Evolutionary conservation across 1,140 invertebrate species (phyloP).

Genomic region (Drosophila tani): DNA sequence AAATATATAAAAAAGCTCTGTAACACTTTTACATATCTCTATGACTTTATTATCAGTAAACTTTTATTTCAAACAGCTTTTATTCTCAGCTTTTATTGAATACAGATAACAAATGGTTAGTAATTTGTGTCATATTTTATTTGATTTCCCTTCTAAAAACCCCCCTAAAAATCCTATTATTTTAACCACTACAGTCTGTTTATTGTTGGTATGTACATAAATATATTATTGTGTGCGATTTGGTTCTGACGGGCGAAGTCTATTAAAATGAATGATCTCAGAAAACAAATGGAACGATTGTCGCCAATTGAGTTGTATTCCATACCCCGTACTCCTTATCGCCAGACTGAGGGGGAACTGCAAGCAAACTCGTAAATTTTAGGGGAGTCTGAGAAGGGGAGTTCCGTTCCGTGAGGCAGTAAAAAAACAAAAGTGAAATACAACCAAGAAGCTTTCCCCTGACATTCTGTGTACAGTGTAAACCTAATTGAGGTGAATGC

Average conservation of each 20-base stretch:
- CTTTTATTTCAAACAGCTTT: background rate
- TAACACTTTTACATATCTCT: background rate
- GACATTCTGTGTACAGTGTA: conserved; percentile 13
- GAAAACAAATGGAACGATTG: conserved; percentile 62
- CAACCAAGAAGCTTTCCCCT: conserved; percentile 14
- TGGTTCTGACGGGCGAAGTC: conserved; percentile 39
- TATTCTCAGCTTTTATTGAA: background rate
- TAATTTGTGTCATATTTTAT: background rate
- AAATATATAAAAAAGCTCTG: background rate
- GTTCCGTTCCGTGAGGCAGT: conserved; percentile 3
- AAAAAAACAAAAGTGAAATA: conserved; percentile 33
- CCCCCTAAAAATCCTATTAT: background rate
- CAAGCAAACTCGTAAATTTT: conserved; percentile 31
- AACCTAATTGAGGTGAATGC: conserved; percentile 53
- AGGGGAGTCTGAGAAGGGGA: conserved; percentile 12
- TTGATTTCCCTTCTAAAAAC: background rate
- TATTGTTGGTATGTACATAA: background rate
- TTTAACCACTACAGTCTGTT: conserved; percentile 1
- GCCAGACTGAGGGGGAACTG: conserved; percentile 20
- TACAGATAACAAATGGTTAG: background rate
- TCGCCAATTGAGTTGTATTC: conserved; percentile 58
- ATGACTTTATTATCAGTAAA: background rate
- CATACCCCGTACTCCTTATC: conserved; percentile 41
- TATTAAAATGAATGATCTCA: conserved; percentile 63
- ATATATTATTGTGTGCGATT: conserved; percentile 12